Base-by-base conservation (phyloP, 1,140 invertebrate species). In the Ganaspis sp. region DNA sequence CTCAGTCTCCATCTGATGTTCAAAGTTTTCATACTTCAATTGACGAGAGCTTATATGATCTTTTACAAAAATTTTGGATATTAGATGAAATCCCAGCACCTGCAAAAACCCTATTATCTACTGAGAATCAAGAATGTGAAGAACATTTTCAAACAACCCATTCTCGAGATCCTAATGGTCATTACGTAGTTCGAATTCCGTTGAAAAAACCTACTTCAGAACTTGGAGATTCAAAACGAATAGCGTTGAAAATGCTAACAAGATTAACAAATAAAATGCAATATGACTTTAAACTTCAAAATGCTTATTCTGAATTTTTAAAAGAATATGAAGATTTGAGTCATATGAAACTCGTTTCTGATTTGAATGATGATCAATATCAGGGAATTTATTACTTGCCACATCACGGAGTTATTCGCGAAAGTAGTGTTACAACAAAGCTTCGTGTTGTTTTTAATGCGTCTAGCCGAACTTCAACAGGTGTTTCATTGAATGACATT, bases 371-470 rank as follows among this genome's bases (percentile, higher is more conserved):
- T 45, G 42, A 45, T 45, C 12, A 45, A n/a, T 3, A 34, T 4
- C 11, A n/a, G 4, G 42, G 9, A 4, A 4, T 53, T 23, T 23
- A 42, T 26, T 72, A 54, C 26, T 45, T 72, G 9, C 45, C 45
- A 9, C 45, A 49, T 72, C 71, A 72, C 23, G 19, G 40, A 0
- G 21, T 72, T 9, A 72, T 26, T 17, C 23, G 71, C 0, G 15
- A 26, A 29, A 19, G 9, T 19, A 29, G 21, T 23, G 12, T 15
- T 0, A 26, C 54, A 4, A 58, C 54, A 26, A 23, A 58, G 19
- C 9, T 58, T 9, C 11, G 49, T 23, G 73, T 74, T 15, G 73
- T 74, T 0, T 74, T 74, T 15, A 74, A 74, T 21, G 73, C 26
- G 3, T 74, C 54, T 0, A 19, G 34, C 11, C 17, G 19, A 1